Conservation (phyloP, 2,113 vertebrate genomes). For the Xenopus tropicalis region DNA sequence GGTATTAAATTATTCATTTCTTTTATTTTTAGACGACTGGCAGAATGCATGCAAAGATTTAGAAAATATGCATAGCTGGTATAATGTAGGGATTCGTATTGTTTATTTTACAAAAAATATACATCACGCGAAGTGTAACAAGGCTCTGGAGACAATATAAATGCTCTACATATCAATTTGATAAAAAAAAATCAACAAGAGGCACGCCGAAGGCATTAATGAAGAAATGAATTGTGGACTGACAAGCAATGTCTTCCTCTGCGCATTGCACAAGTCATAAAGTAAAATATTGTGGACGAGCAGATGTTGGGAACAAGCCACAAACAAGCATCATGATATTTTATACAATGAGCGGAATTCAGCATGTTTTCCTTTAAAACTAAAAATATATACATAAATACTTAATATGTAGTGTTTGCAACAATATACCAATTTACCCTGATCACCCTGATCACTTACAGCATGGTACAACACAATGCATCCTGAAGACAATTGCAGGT, state of each 20-base stretch:
- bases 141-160: constrained; percentile 40
- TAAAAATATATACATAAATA: too few species aligned
- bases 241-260: neutral
- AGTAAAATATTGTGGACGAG: constrained; percentile 13
- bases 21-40: constrained; percentile 33
- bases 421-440: too few species aligned
- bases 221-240: constrained; percentile 6
- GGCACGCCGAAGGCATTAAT: constrained; percentile 12
- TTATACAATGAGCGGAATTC: neutral
- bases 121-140: constrained; percentile 36
- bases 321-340: constrained; percentile 13
- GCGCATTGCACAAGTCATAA: neutral
- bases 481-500: constrained; percentile 64
- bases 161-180: constrained; percentile 13
- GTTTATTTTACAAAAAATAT: constrained; percentile 34
- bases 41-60: constrained; percentile 14
- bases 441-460: too few species aligned
- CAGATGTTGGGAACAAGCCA: constrained; percentile 12
- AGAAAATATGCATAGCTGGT: constrained; percentile 27
- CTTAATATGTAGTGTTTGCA: too few species aligned
- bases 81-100: constrained; percentile 18
- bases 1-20: constrained; percentile 41
- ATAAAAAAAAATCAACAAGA: constrained; percentile 18
- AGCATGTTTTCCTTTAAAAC: neutral
- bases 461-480: constrained; percentile 43